A percentile compares a stretch with the other conserved stretches of the same genome.
These are phyloP conservation scores for Marisa cornuarietis DNA, from an alignment of 1,140 invertebrate species.

Conservation along the genomic window DNA sequence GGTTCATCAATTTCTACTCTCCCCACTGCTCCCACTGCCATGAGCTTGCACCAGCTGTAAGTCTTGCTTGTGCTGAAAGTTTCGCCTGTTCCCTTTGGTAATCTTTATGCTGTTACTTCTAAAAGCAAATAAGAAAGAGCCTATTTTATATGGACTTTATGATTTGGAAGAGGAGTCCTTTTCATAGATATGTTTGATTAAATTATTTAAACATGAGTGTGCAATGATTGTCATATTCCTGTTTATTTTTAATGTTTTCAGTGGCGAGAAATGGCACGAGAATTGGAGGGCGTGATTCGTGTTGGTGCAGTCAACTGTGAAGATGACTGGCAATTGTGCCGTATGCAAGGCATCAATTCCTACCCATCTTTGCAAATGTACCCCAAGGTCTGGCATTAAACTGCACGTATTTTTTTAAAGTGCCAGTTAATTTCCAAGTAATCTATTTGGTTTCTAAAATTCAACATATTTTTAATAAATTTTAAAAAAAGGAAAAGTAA, in stretches of 20 bases:
- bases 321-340: conserved; percentile 78
- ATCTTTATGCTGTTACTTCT: neutral
- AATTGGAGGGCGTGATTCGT: conserved; percentile 76
- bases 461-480: no score
- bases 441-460: no score
- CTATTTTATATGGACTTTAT: no score
- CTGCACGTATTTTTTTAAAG: no score
- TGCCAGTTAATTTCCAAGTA: no score
- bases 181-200: no score
- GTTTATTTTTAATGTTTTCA: conserved; percentile 40
- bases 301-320: conserved; percentile 86
- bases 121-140: no score
- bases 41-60: conserved; percentile 73
- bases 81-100: neutral
- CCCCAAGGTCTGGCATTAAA: conserved; percentile 62
- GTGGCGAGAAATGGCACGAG: conserved; percentile 81
- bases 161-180: no score
- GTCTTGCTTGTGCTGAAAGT: conserved; percentile 27
- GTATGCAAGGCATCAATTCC: conserved; percentile 72
- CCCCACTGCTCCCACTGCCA: conserved; percentile 87
- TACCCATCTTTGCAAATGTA: conserved; percentile 79
- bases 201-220: no score
- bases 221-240: no score
- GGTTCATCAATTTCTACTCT: conserved; percentile 89
- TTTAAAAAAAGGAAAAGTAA: no score